These are phyloP conservation scores for Netelia virgata DNA, from an alignment of 2,888 invertebrate species.

Conservation along the genomic window DNA sequence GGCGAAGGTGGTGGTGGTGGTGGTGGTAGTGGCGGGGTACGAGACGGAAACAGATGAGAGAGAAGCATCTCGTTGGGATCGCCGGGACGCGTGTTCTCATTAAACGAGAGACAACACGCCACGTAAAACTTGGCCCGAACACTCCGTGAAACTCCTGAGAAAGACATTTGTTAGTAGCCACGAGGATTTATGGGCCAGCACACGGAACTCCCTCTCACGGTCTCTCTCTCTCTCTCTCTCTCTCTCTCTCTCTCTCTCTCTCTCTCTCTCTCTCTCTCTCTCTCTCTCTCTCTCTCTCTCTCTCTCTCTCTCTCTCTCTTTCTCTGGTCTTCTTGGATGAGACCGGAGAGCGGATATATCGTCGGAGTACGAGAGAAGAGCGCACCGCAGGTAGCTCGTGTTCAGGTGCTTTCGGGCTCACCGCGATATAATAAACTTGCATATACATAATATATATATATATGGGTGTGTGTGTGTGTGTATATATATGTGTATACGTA, in stretches of 20 bases:
- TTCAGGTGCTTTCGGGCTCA: slow-evolving; percentile 71
- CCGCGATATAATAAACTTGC: slow-evolving; percentile 51
- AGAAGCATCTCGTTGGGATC: slow-evolving; percentile 37
- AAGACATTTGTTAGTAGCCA: slow-evolving; percentile 73
- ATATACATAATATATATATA: too few relatives aligned
- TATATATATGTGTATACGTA: slow-evolving; percentile 10
- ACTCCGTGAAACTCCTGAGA: slow-evolving; percentile 68
- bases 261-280: slow-evolving; percentile 35
- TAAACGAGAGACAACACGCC: slow-evolving; percentile 61
- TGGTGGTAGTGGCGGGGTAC: not conserved
- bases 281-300: slow-evolving; percentile 58
- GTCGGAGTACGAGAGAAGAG: slow-evolving; percentile 56
- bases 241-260: slow-evolving; percentile 31
- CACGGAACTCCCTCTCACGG: slow-evolving; percentile 74
- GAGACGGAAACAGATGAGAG: slow-evolving; percentile 11
- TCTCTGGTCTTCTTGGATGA: slow-evolving; percentile 22
- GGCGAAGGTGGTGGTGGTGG: not conserved
- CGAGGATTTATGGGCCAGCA: slow-evolving; percentile 74
- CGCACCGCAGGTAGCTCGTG: slow-evolving; percentile 72
- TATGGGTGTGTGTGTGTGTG: not conserved
- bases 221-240: slow-evolving; percentile 31
- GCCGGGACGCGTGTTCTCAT: slow-evolving; percentile 65
- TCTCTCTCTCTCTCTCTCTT: slow-evolving; percentile 66
- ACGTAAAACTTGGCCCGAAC: slow-evolving; percentile 49
- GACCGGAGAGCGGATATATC: slow-evolving; percentile 51